These are phyloP conservation scores for Caretta caretta DNA, from an alignment of 2,113 vertebrate genomes.

Conservation along the genomic window DNA sequence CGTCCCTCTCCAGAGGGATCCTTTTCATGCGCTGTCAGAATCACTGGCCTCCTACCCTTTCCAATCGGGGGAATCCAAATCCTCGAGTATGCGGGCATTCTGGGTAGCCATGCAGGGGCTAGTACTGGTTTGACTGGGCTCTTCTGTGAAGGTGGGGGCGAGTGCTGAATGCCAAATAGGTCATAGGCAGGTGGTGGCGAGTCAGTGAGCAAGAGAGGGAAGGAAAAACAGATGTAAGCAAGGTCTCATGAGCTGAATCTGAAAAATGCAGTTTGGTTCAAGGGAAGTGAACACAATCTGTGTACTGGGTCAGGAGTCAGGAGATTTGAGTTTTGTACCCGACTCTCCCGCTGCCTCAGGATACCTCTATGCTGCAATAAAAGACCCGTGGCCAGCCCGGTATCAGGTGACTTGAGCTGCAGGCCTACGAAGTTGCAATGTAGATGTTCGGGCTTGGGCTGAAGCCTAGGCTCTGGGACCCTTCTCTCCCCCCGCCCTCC, in stretches of 20 bases:
- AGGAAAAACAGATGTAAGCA: neutral
- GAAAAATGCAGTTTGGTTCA: neutral
- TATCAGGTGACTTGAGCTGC: too few relatives aligned
- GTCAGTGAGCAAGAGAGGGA: neutral
- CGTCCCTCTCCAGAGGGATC: neutral
- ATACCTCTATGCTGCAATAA: too few relatives aligned
- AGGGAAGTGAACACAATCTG: neutral
- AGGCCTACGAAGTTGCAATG: neutral
- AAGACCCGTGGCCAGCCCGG: too few relatives aligned
- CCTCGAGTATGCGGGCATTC: neutral
- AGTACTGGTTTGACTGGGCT: neutral
- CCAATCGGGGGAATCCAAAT: neutral
- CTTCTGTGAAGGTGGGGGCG: neutral
- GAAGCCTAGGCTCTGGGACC: neutral
- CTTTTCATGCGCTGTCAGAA: neutral
- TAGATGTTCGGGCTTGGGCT: neutral
- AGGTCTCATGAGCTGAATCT: neutral
- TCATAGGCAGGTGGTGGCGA: neutral
- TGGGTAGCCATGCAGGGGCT: neutral
- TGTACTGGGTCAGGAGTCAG: neutral
- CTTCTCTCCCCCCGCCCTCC: too few relatives aligned
- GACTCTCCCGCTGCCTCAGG: neutral
- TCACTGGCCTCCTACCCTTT: neutral
- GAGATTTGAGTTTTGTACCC: neutral
- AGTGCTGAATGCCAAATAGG: neutral